These are phyloP conservation scores for Atherinomorus stipes DNA, from an alignment of 2,113 vertebrate species.

Conservation along the genomic window DNA sequence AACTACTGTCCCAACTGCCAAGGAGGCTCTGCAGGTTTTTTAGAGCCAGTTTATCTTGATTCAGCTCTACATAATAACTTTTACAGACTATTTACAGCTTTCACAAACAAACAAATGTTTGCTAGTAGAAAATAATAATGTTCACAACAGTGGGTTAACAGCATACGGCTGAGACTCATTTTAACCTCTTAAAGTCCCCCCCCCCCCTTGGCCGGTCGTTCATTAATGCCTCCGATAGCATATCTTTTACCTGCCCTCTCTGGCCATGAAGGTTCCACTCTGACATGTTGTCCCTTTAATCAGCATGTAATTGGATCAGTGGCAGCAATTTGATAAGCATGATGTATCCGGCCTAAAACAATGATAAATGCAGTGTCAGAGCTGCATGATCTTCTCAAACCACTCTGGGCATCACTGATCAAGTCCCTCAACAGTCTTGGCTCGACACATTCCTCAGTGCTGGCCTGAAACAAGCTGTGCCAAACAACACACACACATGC, in stretches of 20 bases:
- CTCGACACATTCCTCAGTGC: constrained; percentile 50
- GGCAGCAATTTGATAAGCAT: constrained; percentile 70
- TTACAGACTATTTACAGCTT: constrained; percentile 32
- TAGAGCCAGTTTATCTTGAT: neutral
- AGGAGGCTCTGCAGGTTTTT: neutral
- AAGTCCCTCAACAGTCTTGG: constrained; percentile 50
- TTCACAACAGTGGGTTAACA: neutral
- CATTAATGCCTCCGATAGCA: constrained; percentile 56
- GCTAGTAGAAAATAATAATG: constrained; percentile 31
- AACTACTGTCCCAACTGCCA: constrained; percentile 6
- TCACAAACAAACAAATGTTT: constrained; percentile 52
- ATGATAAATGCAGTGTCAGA: constrained; percentile 56
- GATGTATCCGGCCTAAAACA: constrained; percentile 61
- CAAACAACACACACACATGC: constrained; percentile 24
- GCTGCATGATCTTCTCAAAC: constrained; percentile 50
- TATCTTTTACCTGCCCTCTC: constrained; percentile 52
- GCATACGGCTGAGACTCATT: constrained; percentile 32
- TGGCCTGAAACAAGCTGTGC: constrained; percentile 34
- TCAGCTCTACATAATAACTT: neutral
- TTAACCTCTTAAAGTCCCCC: constrained; percentile 31
- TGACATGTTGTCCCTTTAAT: constrained; percentile 73
- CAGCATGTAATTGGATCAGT: constrained; percentile 82
- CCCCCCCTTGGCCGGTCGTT: constrained; percentile 38
- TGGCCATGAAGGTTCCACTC: constrained; percentile 40
- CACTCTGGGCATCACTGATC: constrained; percentile 50